Conservation (phyloP, 2,888 invertebrate genomes). For the Hypsopygia costalis region DNA sequence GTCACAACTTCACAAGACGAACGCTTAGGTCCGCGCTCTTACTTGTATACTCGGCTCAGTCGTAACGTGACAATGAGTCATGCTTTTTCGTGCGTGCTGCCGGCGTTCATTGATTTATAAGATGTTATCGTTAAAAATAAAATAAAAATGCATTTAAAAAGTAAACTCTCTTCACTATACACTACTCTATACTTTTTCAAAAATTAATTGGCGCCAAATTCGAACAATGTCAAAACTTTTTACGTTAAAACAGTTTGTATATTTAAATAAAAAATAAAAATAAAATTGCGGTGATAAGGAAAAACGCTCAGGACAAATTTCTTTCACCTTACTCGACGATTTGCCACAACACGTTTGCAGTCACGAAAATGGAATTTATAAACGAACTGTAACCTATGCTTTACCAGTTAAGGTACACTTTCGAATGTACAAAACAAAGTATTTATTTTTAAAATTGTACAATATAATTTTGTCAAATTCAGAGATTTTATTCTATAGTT, state of each 20-base stretch:
- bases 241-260: not conserved
- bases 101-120: too few relatives aligned
- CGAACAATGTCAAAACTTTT: slow-evolving; percentile 9
- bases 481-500: slow-evolving; percentile 59
- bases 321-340: not conserved
- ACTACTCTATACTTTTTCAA: slow-evolving; percentile 1
- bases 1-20: too few relatives aligned
- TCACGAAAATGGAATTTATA: slow-evolving; percentile 10
- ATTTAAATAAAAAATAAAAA: slow-evolving; percentile 2
- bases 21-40: too few relatives aligned
- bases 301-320: slow-evolving; percentile 6
- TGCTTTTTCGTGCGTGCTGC: too few relatives aligned
- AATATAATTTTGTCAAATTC: slow-evolving; percentile 28
- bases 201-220: slow-evolving; percentile 11
- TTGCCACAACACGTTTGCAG: not conserved
- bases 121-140: too few relatives aligned
- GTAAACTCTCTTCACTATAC: too few relatives aligned
- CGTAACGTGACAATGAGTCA: too few relatives aligned
- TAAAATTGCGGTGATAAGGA: slow-evolving; percentile 4
- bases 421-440: slow-evolving; percentile 3
- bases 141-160: too few relatives aligned
- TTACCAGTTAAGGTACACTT: slow-evolving; percentile 5
- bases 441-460: slow-evolving; percentile 7
- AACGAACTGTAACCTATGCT: slow-evolving; percentile 3
- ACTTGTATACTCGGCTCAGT: too few relatives aligned